phyloP scores from a whole-genome alignment of 2,113 vertebrate species.

The Chiloscyllium plagiosum region DNA sequence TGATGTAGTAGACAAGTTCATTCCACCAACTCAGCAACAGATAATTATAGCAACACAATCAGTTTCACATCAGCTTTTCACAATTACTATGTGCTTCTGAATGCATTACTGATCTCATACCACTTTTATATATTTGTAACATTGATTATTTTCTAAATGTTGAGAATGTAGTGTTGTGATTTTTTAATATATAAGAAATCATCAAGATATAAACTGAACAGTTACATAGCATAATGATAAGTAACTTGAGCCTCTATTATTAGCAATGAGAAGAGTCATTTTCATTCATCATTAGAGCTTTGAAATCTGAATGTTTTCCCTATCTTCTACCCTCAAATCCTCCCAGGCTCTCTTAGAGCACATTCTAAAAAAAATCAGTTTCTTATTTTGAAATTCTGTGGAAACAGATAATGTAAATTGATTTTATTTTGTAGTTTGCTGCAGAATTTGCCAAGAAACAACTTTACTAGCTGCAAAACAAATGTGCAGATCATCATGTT shows the following conservation, averaged over 20 bases:
- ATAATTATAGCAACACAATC: conserved; percentile 25
- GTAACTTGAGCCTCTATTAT: background rate
- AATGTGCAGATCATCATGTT: background rate
- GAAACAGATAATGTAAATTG: background rate
- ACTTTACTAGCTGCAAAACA: background rate
- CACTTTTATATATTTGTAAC: conserved; percentile 16
- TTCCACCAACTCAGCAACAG: background rate
- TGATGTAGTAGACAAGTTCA: background rate
- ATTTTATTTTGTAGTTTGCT: background rate
- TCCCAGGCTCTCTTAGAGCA: background rate
- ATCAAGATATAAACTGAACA: background rate
- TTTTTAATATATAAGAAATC: background rate
- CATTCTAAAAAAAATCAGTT: background rate
- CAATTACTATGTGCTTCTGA: background rate
- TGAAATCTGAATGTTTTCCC: background rate
- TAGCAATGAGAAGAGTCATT: background rate
- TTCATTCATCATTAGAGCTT: background rate
- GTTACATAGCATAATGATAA: conserved; percentile 18
- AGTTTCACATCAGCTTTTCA: background rate
- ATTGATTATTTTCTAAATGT: background rate
- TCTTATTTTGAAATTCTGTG: background rate
- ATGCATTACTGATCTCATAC: background rate
- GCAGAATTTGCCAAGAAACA: background rate
- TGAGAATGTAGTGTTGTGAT: conserved; percentile 9
- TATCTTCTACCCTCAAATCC: background rate